Evolutionary conservation across 1,140 invertebrate genomes (phyloP).

Genomic region (Diachasma alloeum): DNA sequence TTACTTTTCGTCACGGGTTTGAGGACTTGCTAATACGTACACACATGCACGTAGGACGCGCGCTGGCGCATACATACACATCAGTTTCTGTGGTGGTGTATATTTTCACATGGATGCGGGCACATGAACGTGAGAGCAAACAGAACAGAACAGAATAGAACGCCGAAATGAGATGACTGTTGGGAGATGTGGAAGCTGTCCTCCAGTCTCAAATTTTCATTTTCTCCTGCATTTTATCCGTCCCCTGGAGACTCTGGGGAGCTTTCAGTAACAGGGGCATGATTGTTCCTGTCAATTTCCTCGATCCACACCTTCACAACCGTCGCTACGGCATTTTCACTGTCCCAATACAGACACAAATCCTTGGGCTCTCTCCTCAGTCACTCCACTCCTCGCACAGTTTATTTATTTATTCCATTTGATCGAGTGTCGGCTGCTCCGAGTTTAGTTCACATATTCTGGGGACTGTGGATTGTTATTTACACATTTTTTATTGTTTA

Average conservation of each 20-base stretch:
- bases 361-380: neutral
- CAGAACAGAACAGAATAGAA: neutral
- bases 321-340: neutral
- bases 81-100: neutral
- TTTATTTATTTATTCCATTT: neutral
- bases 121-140: neutral
- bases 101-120: neutral
- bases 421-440: neutral
- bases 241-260: no score
- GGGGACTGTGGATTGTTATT: neutral
- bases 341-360: neutral
- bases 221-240: neutral
- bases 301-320: neutral
- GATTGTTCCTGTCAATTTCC: no score
- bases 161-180: no score
- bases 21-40: neutral
- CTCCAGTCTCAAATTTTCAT: no score
- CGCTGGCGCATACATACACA: neutral
- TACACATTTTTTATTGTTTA: neutral
- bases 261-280: no score
- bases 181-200: no score
- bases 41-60: neutral
- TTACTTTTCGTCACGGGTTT: constrained; percentile 13
- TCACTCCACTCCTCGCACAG: neutral
- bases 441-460: neutral